Conservation (phyloP, 2,113 vertebrate species). For the Eulacestoma nigropectus region DNA sequence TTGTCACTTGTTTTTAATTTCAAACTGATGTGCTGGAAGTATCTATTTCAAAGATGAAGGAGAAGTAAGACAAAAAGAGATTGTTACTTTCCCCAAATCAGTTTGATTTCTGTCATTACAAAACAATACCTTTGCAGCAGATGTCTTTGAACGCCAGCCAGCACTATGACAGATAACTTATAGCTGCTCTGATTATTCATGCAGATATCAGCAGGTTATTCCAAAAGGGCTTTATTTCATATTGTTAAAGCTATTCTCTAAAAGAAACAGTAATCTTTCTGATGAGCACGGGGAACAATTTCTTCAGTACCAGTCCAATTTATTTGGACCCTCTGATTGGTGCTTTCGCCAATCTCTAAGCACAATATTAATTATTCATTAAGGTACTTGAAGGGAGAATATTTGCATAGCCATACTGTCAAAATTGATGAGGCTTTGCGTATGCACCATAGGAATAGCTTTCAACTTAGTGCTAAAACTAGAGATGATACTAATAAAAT, state of each 20-base stretch:
- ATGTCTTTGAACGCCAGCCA: conserved; percentile 52
- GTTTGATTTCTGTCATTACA: conserved; percentile 64
- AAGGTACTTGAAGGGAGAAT: conserved; percentile 59
- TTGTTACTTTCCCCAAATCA: conserved; percentile 28
- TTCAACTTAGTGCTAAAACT: conserved; percentile 56
- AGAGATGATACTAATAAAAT: conserved; percentile 58
- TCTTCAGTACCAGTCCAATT: conserved; percentile 71
- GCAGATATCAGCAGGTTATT: conserved; percentile 66
- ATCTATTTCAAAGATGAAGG: conserved; percentile 43
- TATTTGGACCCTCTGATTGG: conserved; percentile 67
- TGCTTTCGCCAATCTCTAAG: conserved; percentile 65
- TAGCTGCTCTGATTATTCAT: conserved; percentile 63
- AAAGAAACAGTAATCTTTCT: conserved; percentile 75
- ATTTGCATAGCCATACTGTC: conserved; percentile 68
- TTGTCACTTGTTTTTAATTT: conserved; percentile 37
- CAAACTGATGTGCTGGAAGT: conserved; percentile 10
- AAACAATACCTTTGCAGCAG: conserved; percentile 56
- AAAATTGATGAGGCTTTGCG: conserved; percentile 67
- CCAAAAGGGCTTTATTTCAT: conserved; percentile 66
- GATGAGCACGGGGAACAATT: conserved; percentile 66
- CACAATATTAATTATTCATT: conserved; percentile 76
- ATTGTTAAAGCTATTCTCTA: conserved; percentile 57
- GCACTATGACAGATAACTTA: conserved; percentile 54
- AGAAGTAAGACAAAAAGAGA: conserved; percentile 42
- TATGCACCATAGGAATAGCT: conserved; percentile 46